phyloP scores from a whole-genome alignment of 2,113 vertebrate genomes.

The Clarias macrocephalus region DNA sequence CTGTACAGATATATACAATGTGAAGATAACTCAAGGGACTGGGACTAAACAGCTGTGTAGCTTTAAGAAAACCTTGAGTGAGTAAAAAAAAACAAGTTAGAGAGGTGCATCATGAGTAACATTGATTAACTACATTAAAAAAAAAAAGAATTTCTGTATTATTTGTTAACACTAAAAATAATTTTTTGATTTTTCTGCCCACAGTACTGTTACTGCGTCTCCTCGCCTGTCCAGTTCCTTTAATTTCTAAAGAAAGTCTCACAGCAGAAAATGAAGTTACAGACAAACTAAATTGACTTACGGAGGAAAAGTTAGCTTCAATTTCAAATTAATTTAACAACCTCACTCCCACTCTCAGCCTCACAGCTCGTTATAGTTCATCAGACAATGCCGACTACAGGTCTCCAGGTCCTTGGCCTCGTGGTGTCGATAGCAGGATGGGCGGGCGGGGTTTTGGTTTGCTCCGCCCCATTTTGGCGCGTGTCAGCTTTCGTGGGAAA shows the following conservation, averaged over 20 bases:
- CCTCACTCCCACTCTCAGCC: background rate
- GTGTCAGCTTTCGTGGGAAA: slow-evolving; percentile 81
- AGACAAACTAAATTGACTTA: background rate
- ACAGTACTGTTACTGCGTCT: background rate
- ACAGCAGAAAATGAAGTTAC: background rate
- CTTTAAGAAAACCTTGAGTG: no score
- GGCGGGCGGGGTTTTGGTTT: slow-evolving; percentile 74
- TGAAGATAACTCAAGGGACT: no score
- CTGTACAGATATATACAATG: no score
- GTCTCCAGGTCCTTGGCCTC: slow-evolving; percentile 80
- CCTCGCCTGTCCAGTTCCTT: background rate
- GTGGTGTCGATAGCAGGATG: slow-evolving; percentile 75
- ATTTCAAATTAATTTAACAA: background rate
- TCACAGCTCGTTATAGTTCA: background rate
- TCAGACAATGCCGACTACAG: slow-evolving; percentile 76
- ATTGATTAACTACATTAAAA: background rate
- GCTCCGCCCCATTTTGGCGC: slow-evolving; percentile 80
- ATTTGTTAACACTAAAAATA: background rate
- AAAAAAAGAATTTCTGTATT: background rate
- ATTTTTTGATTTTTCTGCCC: slow-evolving; percentile 1
- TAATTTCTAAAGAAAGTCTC: background rate
- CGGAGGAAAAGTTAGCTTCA: background rate
- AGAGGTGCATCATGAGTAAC: background rate
- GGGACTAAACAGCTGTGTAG: no score
- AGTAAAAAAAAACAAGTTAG: background rate